Conservation (phyloP, 1,140 invertebrate species). For the Lasaia peninsularis region DNA sequence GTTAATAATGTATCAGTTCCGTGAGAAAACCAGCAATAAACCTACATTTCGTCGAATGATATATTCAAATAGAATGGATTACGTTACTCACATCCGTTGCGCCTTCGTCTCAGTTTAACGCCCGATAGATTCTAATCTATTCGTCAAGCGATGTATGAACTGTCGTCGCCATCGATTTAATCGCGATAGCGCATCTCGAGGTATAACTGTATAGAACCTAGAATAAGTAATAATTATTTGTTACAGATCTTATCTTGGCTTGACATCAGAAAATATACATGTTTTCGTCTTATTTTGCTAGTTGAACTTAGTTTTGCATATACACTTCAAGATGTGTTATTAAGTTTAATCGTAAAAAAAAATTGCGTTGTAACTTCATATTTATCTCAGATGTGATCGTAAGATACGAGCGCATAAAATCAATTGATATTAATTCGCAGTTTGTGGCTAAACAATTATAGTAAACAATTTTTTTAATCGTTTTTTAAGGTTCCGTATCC, state of each 20-base stretch:
- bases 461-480: background rate
- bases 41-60: conserved; percentile 73
- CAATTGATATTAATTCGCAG: background rate
- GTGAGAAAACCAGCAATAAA: conserved; percentile 76
- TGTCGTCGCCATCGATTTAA: conserved; percentile 63
- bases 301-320: background rate
- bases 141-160: conserved; percentile 69
- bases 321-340: background rate
- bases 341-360: background rate
- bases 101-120: conserved; percentile 60
- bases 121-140: conserved; percentile 67
- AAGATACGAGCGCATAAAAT: background rate
- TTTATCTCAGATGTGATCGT: conserved; percentile 4
- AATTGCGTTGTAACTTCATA: conserved; percentile 1
- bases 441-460: background rate
- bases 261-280: conserved; percentile 10
- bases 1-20: conserved; percentile 73
- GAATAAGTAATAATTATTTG: conserved; percentile 34
- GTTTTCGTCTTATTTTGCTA: background rate
- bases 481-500: too few relatives aligned
- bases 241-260: conserved; percentile 27
- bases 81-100: conserved; percentile 67
- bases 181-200: conserved; percentile 41
- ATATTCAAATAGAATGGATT: conserved; percentile 74
- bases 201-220: conserved; percentile 29